Evolutionary conservation across 2,888 invertebrate species (phyloP), one percentile per base, ranked within the genome.

Genomic region (Megaustenia siamemsis): DNA sequence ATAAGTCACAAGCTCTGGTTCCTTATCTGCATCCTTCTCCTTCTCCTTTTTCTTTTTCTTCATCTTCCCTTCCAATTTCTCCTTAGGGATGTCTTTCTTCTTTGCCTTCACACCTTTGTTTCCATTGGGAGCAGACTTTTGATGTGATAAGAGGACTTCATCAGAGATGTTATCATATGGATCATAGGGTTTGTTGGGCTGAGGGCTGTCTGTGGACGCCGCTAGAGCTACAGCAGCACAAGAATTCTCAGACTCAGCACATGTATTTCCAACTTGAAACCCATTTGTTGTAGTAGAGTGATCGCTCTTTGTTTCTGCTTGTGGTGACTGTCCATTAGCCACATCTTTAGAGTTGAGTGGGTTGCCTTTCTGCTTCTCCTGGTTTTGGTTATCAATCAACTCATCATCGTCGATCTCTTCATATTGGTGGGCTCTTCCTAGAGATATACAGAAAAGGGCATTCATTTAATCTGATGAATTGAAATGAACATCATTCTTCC

Each of bases 371-470:
- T 38, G 12, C n/a, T 5, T 40, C 15, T 1, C n/a, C 24, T 77
- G 56, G 21, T 60, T 56, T n/a, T 77, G 56, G 21, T 60, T 56
- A 40, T 1, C 5, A 1, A 38, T n/a, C 38, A 60, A 18, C 8
- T 2, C 38, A n/a, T 24, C 77, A 24, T 77, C 56, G 21, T 77
- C 60, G 1, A 77, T 56, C 8, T 60, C 24, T 40, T 77, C 77
- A 38, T 77, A 28, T 1, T 15, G 32, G n/a, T 71, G 40, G 15
- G 18, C 2, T 40, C 43, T 21, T 49, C 49, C 6, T 10, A 15
- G 49, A 6, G 6, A 15, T 49, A 49, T 49, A 49, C 49, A 49
- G 10, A 49, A 49, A 15, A 49, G 15, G 15, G 60, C 24, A 60
- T 60, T 60, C 60, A 60, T 24, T 10, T n/a, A n/a, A n/a, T n/a